Evolutionary conservation across 2,888 invertebrate genomes (phyloP).

Genomic region (Brachyptera risi): DNA sequence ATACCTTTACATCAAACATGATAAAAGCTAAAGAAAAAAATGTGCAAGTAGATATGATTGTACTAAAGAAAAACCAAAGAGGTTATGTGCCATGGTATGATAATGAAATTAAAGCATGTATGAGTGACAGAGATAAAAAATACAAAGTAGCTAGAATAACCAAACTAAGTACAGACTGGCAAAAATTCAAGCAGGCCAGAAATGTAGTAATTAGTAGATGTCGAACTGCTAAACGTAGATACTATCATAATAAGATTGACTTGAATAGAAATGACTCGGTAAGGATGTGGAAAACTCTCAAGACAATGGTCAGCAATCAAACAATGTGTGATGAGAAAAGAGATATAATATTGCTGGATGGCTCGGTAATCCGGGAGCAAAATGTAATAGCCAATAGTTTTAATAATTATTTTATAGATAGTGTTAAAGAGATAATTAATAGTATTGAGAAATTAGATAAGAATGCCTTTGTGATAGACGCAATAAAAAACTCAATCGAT

Average conservation of each 20-base stretch:
- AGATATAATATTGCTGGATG: neutral
- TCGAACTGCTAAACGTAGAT: too few species aligned
- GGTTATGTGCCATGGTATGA: neutral
- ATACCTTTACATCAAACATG: neutral
- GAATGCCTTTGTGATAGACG: neutral
- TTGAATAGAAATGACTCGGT: neutral
- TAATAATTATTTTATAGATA: conserved; percentile 1
- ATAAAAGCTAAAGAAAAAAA: neutral
- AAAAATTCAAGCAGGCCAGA: neutral
- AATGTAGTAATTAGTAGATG: neutral
- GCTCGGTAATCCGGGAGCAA: neutral
- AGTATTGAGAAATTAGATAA: neutral
- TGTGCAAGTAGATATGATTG: neutral
- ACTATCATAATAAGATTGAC: conserved; percentile 12
- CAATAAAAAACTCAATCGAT: neutral
- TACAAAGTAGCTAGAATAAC: conserved; percentile 1
- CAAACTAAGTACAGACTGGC: neutral
- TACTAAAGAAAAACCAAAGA: neutral
- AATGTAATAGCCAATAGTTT: neutral
- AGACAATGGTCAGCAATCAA: neutral
- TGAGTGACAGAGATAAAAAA: neutral
- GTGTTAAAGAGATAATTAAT: neutral
- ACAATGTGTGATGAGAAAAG: neutral
- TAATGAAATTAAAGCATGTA: neutral
- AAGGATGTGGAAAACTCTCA: neutral